These are phyloP conservation scores for Atherinomorus stipes DNA, from an alignment of 2,113 vertebrate genomes.

Conservation along the genomic window DNA sequence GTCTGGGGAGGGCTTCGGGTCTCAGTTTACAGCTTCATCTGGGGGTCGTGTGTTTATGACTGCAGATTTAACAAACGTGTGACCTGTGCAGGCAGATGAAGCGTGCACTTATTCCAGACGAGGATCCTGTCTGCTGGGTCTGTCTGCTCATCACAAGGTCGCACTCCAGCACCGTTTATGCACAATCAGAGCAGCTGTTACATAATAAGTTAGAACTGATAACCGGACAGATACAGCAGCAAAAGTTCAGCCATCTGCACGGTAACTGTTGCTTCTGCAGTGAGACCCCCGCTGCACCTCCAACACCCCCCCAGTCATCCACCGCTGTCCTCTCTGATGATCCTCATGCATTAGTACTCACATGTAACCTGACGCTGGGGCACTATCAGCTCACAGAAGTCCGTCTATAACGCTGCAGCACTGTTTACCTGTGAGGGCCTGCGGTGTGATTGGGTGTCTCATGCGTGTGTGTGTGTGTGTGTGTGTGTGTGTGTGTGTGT, in stretches of 20 bases:
- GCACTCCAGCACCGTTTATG: not conserved
- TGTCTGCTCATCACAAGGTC: not conserved
- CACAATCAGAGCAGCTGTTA: not conserved
- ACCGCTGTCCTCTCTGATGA: slow-evolving; percentile 12
- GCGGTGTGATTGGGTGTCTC: slow-evolving; percentile 13
- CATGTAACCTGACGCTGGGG: slow-evolving; percentile 45
- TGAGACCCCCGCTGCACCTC: not conserved
- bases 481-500: slow-evolving; percentile 13
- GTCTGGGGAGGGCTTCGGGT: not conserved
- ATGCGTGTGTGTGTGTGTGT: slow-evolving; percentile 3
- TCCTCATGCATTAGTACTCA: slow-evolving; percentile 32
- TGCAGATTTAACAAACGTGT: not conserved
- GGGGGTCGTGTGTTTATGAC: not conserved
- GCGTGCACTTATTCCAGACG: not conserved
- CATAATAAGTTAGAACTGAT: not conserved
- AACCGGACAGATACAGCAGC: not conserved
- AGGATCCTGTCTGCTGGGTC: not conserved
- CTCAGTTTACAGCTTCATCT: not conserved
- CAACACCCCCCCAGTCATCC: slow-evolving; percentile 4
- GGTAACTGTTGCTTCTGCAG: slow-evolving; percentile 15
- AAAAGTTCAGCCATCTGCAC: not conserved
- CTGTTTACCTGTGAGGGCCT: slow-evolving; percentile 43
- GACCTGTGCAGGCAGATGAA: no score
- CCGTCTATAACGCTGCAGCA: slow-evolving; percentile 11
- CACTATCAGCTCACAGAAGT: slow-evolving; percentile 30